These are phyloP conservation scores for Leistus spinibarbis DNA, from an alignment of 2,888 invertebrate species.

Conservation along the genomic window DNA sequence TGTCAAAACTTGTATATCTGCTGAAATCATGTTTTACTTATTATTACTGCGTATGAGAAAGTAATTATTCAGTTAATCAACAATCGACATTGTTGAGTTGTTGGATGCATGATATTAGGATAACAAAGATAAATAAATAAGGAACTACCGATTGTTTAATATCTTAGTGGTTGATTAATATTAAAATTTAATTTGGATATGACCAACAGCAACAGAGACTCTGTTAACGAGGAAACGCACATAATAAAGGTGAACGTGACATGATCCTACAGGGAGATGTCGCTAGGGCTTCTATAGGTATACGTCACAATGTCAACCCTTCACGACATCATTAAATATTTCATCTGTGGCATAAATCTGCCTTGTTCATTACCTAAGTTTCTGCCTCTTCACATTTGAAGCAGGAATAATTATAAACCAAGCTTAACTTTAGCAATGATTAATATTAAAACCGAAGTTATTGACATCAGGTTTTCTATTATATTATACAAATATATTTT, in stretches of 20 bases:
- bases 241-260: neutral
- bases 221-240: neutral
- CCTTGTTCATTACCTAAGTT: neutral
- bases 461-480: no score
- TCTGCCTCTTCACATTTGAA: neutral
- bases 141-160: neutral
- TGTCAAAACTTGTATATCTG: no score
- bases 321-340: neutral
- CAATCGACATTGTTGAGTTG: no score
- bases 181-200: conserved; percentile 1
- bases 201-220: neutral
- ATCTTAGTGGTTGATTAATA: neutral
- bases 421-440: neutral
- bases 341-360: neutral
- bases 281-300: neutral
- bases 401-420: neutral
- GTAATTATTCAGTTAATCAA: no score
- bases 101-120: no score
- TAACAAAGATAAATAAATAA: no score
- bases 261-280: neutral
- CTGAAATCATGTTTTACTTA: no score
- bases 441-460: neutral
- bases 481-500: no score
- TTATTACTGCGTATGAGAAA: no score
- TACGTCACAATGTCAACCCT: neutral